Base-by-base conservation (phyloP, 1,140 invertebrate species). In the Drosophila jambulina region DNA sequence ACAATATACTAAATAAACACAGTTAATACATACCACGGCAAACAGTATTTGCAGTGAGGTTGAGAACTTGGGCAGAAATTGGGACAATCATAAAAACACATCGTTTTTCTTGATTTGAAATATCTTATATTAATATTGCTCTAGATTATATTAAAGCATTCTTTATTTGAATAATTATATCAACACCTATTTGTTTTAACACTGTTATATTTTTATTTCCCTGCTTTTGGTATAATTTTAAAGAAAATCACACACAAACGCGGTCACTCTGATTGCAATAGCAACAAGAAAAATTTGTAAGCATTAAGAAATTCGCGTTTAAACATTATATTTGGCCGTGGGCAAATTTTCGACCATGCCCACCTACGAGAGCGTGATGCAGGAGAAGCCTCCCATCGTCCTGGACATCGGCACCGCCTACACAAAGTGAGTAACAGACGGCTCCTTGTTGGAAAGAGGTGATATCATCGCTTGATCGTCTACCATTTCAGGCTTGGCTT, bases 341-440 rank as follows among this genome's bases (percentile, higher is more conserved):
- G n/a, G 15, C 19, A 34, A 25, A 15, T 27, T 36, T 17, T 19
- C 25, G 5, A 68, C 57, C 19, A 95, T 96, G 94, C 94, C 95
- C 13, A 88, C 96, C 8, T 98, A 97, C 88, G 97, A 98, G 93
- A 95, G 95, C 27, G 94, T 96, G 63, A 96, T 96, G 74, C 96
- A 96, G 79, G 97, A 98, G 70, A 98, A 98, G 93, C 96, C 97
- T 93, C 95, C 96, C 17, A 96, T 99, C 1, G 96, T 99, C 3
- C 93, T 99, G 63, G 98, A 99, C 93, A 96, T 99, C 71, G 98
- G 98, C 42, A 94, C 95, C 43, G 97, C 97, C 34, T 99, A 98
- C 87, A 99, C 98, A 3, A 99, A 99, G 97, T 99, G 94, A 94
- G 93, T 93, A 19, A 25, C 38, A 70, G 10, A 9, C 15, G 5